A percentile compares a stretch with the other conserved stretches of the same genome.
These are phyloP conservation scores for Apis laboriosa DNA, from an alignment of 1,140 invertebrate genomes.

Conservation along the genomic window DNA sequence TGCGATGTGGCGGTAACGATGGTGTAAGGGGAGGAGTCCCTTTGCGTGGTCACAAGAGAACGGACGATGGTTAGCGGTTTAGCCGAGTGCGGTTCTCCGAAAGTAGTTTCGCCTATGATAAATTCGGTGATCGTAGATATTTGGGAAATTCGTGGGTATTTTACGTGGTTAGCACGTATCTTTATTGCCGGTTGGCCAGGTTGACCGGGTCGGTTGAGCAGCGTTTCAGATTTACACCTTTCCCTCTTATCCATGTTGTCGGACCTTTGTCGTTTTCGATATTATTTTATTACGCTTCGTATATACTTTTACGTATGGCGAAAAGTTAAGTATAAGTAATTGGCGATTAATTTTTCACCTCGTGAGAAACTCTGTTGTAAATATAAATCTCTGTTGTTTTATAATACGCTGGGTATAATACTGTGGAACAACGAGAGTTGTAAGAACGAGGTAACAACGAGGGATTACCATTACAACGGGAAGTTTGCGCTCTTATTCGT, in stretches of 20 bases:
- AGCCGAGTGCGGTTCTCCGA: not conserved
- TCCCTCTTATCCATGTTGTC: too few species aligned
- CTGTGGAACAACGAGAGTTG: too few species aligned
- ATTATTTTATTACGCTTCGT: too few species aligned
- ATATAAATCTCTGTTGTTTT: not conserved
- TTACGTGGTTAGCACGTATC: not conserved
- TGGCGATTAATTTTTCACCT: not conserved
- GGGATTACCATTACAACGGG: not conserved
- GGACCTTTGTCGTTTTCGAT: too few species aligned
- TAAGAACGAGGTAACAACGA: not conserved
- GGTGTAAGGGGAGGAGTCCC: not conserved
- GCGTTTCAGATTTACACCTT: too few species aligned
- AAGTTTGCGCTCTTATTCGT: not conserved
- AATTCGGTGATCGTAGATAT: not conserved
- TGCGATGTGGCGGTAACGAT: not conserved
- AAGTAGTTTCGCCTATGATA: not conserved
- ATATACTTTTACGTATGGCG: too few species aligned
- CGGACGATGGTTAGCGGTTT: not conserved
- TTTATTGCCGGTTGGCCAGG: not conserved
- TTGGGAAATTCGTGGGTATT: not conserved
- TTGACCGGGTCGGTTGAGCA: too few species aligned
- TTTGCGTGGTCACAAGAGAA: not conserved
- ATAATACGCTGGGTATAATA: not conserved
- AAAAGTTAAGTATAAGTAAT: too few species aligned
- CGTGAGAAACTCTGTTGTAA: not conserved